A percentile compares a stretch with the other conserved stretches of the same genome.
phyloP scores from a whole-genome alignment of 2,888 invertebrate genomes.

The Diploptera punctata region DNA sequence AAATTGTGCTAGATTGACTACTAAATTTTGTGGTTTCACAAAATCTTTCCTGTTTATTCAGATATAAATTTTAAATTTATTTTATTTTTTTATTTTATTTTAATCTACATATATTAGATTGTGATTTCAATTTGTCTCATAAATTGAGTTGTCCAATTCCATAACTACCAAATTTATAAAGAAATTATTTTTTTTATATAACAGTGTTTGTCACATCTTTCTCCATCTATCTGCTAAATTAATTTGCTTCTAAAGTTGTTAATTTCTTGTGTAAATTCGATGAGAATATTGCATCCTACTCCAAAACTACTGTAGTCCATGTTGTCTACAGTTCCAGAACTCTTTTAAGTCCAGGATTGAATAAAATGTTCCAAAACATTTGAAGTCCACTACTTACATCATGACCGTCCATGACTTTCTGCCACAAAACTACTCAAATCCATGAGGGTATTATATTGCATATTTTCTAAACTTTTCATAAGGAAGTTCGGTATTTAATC shows the following conservation, averaged over 20 bases:
- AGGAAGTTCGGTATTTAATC: background rate
- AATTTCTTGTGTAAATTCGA: background rate
- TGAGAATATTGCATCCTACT: background rate
- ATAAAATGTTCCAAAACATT: no score
- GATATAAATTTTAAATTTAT: no score
- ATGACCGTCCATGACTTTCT: no score
- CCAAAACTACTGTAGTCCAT: no score
- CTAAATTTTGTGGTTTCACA: no score
- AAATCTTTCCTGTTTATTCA: no score
- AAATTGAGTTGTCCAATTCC: background rate
- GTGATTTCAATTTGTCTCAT: conserved; percentile 13
- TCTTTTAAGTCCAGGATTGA: no score
- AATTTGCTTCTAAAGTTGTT: background rate
- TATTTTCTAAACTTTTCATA: background rate
- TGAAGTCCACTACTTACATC: no score
- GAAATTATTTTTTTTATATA: background rate
- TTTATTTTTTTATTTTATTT: no score
- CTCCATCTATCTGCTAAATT: background rate
- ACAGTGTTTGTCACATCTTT: background rate
- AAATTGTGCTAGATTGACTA: no score
- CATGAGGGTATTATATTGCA: background rate
- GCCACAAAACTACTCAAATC: background rate
- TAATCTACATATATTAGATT: no score
- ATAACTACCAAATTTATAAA: background rate
- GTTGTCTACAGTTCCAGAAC: no score